Conservation (phyloP, 1,140 invertebrate genomes). For the Melanaphis sacchari region DNA sequence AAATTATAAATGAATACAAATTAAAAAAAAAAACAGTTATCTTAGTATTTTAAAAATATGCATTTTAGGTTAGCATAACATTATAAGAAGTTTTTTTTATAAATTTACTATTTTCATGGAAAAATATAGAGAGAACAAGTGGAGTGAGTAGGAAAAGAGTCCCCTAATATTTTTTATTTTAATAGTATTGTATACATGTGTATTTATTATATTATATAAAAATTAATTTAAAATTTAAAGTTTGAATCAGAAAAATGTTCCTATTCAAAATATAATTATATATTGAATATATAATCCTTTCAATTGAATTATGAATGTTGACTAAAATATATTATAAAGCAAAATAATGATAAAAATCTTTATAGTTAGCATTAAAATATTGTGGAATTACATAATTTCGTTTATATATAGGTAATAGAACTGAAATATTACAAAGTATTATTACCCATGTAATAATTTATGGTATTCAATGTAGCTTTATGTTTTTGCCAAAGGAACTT, state of each 20-base stretch:
- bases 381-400: background rate
- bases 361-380: constrained; percentile 23
- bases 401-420: constrained; percentile 34
- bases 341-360: constrained; percentile 27
- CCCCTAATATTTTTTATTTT: no score
- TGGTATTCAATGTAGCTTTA: constrained; percentile 18
- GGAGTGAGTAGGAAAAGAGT: no score
- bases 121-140: no score
- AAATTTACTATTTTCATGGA: no score
- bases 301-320: background rate
- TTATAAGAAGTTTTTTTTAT: no score
- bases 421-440: background rate
- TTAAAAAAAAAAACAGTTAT: background rate
- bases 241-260: background rate
- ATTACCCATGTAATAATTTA: constrained; percentile 3
- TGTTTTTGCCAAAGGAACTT: background rate
- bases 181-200: no score
- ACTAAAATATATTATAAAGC: background rate
- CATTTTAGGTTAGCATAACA: background rate
- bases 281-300: background rate
- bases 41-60: background rate
- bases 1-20: background rate
- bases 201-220: no score
- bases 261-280: background rate
- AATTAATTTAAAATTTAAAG: background rate